Base-by-base conservation (phyloP, 2,888 invertebrate species). In the Hyles lineata region DNA sequence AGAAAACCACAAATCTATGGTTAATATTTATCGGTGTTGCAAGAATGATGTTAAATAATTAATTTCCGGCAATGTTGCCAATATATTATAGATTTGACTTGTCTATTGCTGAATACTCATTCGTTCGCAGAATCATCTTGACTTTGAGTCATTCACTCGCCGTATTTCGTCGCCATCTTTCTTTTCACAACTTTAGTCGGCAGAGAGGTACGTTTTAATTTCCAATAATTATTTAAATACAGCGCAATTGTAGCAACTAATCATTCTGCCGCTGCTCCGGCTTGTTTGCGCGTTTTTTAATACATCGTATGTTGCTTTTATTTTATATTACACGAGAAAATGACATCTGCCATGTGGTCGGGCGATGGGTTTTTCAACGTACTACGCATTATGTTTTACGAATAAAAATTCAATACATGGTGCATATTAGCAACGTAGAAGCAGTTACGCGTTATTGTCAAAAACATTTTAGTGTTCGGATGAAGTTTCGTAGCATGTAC, bases 331-430 rank as follows among this genome's bases (percentile, higher is more conserved):
- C 77, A 75, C 75, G 73, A 73, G 78, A 77, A 77, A 80, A 74
- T 75, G 73, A 23, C 74, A 77, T 75, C 81, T 85, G 87, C 94
- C 95, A 95, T 94, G 94, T 93, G 95, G 93, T 94, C 90, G 81
- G 77, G 83, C 79, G 85, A 87, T 81, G 86, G 67, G 83, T 86
- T 87, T 87, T 90, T 82, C 81, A 82, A 80, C 85, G 81, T 86
- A 95, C 92, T 95, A 88, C 95, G 95, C 94, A 95, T 85, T 92
- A 93, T 86, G 86, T 91, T 93, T 90, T 90, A 80, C 76, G 70
- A 76, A 76, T 80, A 78, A 85, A 84, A 82, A 83, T 75, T 76
- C 75, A 63, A 79, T 78, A 62, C 79, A 74, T 78, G 72, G 74
- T 78, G 72, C 21, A 74, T 77, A 32, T 69, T 72, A 63, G 69